Conservation (phyloP, 1,140 invertebrate genomes). For the Zaprionus davidi region DNA sequence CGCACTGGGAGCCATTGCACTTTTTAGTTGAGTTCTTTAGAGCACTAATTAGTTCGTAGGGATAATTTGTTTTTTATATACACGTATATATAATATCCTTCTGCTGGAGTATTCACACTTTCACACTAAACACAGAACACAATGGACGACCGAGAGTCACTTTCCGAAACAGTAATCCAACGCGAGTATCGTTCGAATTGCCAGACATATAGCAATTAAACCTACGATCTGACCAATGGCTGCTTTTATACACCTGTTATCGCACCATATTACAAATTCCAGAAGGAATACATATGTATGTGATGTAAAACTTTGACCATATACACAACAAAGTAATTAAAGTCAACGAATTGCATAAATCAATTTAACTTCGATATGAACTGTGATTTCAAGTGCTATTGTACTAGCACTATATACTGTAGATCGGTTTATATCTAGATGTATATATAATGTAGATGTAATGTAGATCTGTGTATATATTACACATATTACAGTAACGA, state of each 20-base stretch:
- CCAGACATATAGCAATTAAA: constrained; percentile 67
- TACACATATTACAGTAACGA: not conserved
- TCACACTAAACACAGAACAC: constrained; percentile 21
- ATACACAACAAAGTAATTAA: constrained; percentile 62
- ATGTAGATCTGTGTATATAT: constrained; percentile 1
- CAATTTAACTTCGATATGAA: constrained; percentile 45
- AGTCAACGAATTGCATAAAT: constrained; percentile 65
- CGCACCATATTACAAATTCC: constrained; percentile 61
- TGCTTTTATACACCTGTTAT: constrained; percentile 67
- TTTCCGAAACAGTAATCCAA: constrained; percentile 42
- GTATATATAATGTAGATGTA: constrained; percentile 28
- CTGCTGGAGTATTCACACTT: constrained; percentile 13
- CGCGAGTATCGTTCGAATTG: constrained; percentile 54
- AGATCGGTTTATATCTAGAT: not conserved
- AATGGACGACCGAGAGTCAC: not conserved
- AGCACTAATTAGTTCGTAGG: constrained; percentile 25
- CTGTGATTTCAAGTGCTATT: constrained; percentile 29
- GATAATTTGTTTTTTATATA: constrained; percentile 14
- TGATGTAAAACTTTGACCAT: constrained; percentile 69
- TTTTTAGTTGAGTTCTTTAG: constrained; percentile 24
- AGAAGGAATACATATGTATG: constrained; percentile 33
- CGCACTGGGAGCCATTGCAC: constrained; percentile 38
- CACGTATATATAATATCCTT: constrained; percentile 24
- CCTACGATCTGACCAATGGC: constrained; percentile 17
- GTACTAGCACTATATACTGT: constrained; percentile 25